Percentiles rank a stretch among this genome's conserved stretches.
phyloP scores from a whole-genome alignment of 1,140 invertebrate species.

The Papilio helenus region DNA sequence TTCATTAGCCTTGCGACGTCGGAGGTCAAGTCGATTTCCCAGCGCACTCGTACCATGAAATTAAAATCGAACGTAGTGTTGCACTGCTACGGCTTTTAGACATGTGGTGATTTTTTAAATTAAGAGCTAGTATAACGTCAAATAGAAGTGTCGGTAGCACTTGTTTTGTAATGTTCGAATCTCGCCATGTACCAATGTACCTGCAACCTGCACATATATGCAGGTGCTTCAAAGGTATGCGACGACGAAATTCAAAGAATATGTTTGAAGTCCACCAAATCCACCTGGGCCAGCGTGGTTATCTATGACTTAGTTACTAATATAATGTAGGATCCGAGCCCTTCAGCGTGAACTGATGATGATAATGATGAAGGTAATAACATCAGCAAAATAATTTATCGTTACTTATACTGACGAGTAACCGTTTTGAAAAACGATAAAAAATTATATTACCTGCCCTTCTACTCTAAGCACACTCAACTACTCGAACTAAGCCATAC shows the following conservation, averaged over 20 bases:
- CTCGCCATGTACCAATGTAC: too few relatives aligned
- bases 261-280: too few relatives aligned
- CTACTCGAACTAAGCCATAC: conserved; percentile 47
- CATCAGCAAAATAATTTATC: not conserved
- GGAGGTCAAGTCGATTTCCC: not conserved
- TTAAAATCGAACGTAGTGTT: not conserved
- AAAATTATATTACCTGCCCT: conserved; percentile 21
- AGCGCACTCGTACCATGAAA: conserved; percentile 11
- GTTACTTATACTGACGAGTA: not conserved
- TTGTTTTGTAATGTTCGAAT: too few relatives aligned
- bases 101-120: not conserved
- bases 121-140: too few relatives aligned
- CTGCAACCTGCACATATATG: too few relatives aligned
- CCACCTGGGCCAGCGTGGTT: too few relatives aligned
- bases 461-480: conserved; percentile 26
- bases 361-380: not conserved
- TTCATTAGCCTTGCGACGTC: conserved; percentile 5
- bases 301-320: too few relatives aligned
- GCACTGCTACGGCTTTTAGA: not conserved
- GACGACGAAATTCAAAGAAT: too few relatives aligned
- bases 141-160: too few relatives aligned
- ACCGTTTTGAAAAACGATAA: not conserved
- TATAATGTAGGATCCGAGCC: too few relatives aligned
- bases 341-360: too few relatives aligned
- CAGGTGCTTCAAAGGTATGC: too few relatives aligned